Percentiles rank a stretch among this genome's conserved stretches.
Conservation (phyloP, 2,113 vertebrate species). For the Sapayoa aenigma region DNA sequence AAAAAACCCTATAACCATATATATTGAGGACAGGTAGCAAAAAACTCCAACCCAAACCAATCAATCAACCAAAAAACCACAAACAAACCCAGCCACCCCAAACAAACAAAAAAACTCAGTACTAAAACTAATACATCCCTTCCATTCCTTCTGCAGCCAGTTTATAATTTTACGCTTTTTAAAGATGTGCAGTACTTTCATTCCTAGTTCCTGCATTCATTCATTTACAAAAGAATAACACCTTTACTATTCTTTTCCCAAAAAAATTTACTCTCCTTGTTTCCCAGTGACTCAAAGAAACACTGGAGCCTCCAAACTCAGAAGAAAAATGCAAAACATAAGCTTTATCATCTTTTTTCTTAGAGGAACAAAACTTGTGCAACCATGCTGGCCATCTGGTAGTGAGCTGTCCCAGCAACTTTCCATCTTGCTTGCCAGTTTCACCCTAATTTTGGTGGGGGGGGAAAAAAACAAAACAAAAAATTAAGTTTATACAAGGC, state of each 20-base stretch:
- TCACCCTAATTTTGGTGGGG: not conserved
- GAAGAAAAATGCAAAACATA: not conserved
- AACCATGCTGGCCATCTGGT: not conserved
- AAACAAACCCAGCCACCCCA: not conserved
- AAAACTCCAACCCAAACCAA: not conserved
- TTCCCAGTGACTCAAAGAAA: not conserved
- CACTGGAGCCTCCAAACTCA: not conserved
- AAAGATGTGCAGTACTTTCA: not conserved
- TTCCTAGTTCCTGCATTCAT: not conserved
- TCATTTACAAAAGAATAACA: not conserved
- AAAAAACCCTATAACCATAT: not conserved
- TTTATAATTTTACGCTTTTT: not conserved
- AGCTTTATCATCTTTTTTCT: not conserved
- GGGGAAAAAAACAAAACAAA: fast-evolving
- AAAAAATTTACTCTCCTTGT: not conserved
- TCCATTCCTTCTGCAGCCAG: not conserved
- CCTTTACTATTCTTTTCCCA: not conserved
- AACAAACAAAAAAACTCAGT: not conserved
- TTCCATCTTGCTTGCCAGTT: not conserved
- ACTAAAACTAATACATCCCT: not conserved
- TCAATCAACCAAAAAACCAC: not conserved
- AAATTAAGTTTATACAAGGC: not conserved
- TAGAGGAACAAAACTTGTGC: not conserved
- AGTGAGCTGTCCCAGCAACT: not conserved
- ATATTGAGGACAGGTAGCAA: not conserved